Percentiles rank a stretch among this genome's conserved stretches.
Conservation (phyloP, 2,113 vertebrate species). For the Galemys pyrenaicus region DNA sequence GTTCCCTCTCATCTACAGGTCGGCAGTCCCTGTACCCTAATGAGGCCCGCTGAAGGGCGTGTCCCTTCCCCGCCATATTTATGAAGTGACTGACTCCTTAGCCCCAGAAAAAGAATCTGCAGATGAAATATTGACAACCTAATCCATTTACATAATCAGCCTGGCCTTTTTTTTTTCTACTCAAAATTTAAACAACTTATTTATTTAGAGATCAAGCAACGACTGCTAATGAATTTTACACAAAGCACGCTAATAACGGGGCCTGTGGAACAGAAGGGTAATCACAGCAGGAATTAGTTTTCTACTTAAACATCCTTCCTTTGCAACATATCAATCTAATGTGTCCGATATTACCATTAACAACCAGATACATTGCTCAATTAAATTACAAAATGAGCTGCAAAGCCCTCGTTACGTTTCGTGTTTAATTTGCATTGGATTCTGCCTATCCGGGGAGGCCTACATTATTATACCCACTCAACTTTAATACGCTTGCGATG, state of each 20-base stretch:
- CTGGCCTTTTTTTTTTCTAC: slow-evolving; percentile 71
- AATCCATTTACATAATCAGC: slow-evolving; percentile 90
- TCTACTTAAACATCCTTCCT: slow-evolving; percentile 88
- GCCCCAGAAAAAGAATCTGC: slow-evolving; percentile 80
- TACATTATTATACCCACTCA: slow-evolving; percentile 87
- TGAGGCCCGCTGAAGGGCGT: neutral
- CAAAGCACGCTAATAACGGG: slow-evolving; percentile 87
- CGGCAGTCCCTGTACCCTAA: neutral
- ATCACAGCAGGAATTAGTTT: slow-evolving; percentile 88
- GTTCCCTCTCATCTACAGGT: neutral
- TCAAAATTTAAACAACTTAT: slow-evolving; percentile 88
- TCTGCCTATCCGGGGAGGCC: slow-evolving; percentile 87
- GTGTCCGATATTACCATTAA: slow-evolving; percentile 91
- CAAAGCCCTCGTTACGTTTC: slow-evolving; percentile 88
- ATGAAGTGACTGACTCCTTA: slow-evolving; percentile 76
- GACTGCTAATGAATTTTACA: slow-evolving; percentile 88
- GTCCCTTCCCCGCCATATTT: slow-evolving; percentile 68
- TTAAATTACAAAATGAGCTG: slow-evolving; percentile 92
- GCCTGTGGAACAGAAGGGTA: slow-evolving; percentile 86
- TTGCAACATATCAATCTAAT: slow-evolving; percentile 90
- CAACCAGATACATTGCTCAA: slow-evolving; percentile 94
- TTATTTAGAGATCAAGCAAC: slow-evolving; percentile 90
- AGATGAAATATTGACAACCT: slow-evolving; percentile 86
- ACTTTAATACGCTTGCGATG: slow-evolving; percentile 89
- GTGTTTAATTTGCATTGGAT: slow-evolving; percentile 91